Evolutionary conservation across 2,797 vertebrate genomes (phyloP), one percentile per base, ranked within the genome.

Genomic region (Mus caroli): DNA sequence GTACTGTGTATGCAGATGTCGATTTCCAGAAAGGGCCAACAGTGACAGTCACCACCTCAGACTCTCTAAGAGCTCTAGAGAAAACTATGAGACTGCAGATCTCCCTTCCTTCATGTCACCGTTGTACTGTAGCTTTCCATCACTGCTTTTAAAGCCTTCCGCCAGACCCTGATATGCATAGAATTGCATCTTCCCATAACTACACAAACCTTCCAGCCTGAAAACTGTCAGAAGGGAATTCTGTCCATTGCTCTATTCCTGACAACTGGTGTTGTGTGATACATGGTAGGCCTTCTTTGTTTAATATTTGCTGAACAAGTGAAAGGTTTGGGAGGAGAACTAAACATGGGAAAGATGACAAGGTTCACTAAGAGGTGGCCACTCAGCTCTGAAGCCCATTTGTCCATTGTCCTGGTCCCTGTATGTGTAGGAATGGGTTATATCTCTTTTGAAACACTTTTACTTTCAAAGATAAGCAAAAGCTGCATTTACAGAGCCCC

Each of bases 391-490:
- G 79, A 50, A 87, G 24, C 2, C 54, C 20, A 28, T 89, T 93
- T 78, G 6, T 58, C 50, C n/a, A 64, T 40, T 31, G 26, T 54
- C 73, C 84, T 52, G 40, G 11, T 75, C 88, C 85, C 78, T 88
- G 60, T n/a, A 50, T 60, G 64, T 9, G 11, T 34, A 73, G 89
- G 31, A 46, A 52, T 75, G 37, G 46, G 52, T 79, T 83, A 40
- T 4, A 11, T n/a, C 31, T 58, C 46, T 92, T 4, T n/a, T 54
- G 80, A 52, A 96, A 89, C 9, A 67, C 37, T 73, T 50, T 31
- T 52, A 50, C 52, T 75, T 94, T 88, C 43, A 62, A n/a, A 89
- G 28, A 80, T 24, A 56, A 91, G n/a, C 26, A 43, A 78, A 93
- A 52, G n/a, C 69, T 82, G 15, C 64, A 84, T 80, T 64, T 76